Evolutionary conservation across 1,140 invertebrate species (phyloP), one percentile per base, ranked within the genome.

Genomic region (Pectinophora gossypiella): DNA sequence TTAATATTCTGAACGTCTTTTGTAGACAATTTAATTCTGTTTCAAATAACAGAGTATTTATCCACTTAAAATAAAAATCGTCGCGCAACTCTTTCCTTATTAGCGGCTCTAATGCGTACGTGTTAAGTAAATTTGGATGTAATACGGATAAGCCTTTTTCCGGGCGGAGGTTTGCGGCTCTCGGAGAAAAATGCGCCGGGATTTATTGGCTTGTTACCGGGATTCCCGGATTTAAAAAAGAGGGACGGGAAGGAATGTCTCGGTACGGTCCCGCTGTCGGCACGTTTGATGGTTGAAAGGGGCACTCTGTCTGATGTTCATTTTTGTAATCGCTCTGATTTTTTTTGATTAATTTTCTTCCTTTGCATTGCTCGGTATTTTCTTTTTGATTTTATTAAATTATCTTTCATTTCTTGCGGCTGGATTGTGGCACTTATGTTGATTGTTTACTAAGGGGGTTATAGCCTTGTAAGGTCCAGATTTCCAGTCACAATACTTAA

Each of bases 61-160:
- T n/a, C n/a, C n/a, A n/a, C n/a, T n/a, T n/a, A n/a, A n/a, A n/a
- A n/a, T n/a, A n/a, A n/a, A n/a, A n/a, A n/a, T n/a, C n/a, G n/a
- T n/a, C n/a, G n/a, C n/a, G n/a, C n/a, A n/a, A n/a, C n/a, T n/a
- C n/a, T 60, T 73, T 73, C 71, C 75, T 84, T 71, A 85, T 84
- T 82, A 84, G 68, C 59, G 61, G 70, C 65, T 72, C 79, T 79
- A 85, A 83, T 78, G 76, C 72, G 76, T 76, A 71, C 64, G 84
- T 81, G 84, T 84, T 83, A 85, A 85, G 82, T 87, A 85, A 87
- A 87, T 87, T 87, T 85, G 80, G 60, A 62, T 87, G 81, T 87
- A 87, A 87, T 85, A 81, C 74, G 61, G 63, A 67, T 78, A 73
- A 83, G 74, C 79, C 78, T 80, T 87, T 79, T 79, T 75, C 68